Evolutionary conservation across 2,888 invertebrate species (phyloP), one percentile per base, ranked within the genome.

Genomic region (Ornithoptera priamus): DNA sequence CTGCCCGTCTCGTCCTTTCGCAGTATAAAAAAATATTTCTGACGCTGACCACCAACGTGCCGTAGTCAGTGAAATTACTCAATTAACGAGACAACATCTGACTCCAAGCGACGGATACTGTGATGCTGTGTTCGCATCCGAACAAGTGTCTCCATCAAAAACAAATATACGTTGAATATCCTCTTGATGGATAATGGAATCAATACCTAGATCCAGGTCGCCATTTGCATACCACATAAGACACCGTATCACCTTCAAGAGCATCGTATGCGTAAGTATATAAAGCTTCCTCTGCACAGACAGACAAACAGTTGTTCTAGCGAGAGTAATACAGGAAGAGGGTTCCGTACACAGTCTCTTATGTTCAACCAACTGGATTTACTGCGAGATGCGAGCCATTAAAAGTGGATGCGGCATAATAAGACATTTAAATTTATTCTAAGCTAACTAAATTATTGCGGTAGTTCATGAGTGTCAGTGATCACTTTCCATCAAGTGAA

Each of bases 221-320:
- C 46, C 15, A 39, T 65, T 65, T 65, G 69, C 65, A 69, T 57
- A 65, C 10, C 59, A 42, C 42, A 50, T 39, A 42, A 65, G 22
- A 56, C 56, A 66, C 53, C 30, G 58, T 56, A 60, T 69, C 59
- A 68, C 62, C 66, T 68, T 69, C 57, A 50, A 20, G 58, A 67
- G 58, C 58, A 68, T 70, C 62, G 66, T 71, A 70, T 63, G 58
- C 63, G 63, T 59, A 65, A 67, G 68, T 71, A 81, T 82, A 83
- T 81, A 81, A 82, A 83, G 81, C 75, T 82, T 81, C 81, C 81
- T 80, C 72, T 66, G 72, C 68, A 81, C 83, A 84, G 82, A 85
- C 89, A 87, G 86, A 89, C 90, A 89, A 89, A 85, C 91, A 90
- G 91, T 91, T 90, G 90, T 88, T 90, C 85, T 82, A 82, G 82